Evolutionary conservation across 2,797 vertebrate species (phyloP).

Genomic region (Sitta carolinensis): DNA sequence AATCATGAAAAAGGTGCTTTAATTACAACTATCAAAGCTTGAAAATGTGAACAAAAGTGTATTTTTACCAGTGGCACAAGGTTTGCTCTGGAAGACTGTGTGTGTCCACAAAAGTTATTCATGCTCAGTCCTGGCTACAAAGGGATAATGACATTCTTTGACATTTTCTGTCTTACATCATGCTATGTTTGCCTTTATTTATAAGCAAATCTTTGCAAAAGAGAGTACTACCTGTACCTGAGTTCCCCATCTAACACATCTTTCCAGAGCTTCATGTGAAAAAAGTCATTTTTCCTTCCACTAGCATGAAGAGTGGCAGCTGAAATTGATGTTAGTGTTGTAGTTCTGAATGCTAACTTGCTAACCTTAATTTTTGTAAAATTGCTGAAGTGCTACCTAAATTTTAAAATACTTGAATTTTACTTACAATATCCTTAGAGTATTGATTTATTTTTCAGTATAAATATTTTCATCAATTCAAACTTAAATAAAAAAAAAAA

Average conservation of each 20-base stretch:
- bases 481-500: not conserved
- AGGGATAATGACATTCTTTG: not conserved
- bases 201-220: not conserved
- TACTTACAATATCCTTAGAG: not conserved
- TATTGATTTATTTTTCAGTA: not conserved
- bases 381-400: not conserved
- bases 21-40: not conserved
- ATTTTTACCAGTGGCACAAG: not conserved
- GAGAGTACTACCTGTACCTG: not conserved
- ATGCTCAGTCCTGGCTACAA: not conserved
- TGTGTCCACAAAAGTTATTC: not conserved
- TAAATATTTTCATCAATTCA: not conserved
- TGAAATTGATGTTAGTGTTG: not conserved
- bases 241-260: not conserved
- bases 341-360: not conserved
- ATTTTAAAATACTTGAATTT: not conserved
- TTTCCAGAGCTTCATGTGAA: not conserved
- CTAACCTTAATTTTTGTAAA: not conserved
- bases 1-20: not conserved
- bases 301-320: not conserved
- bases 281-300: not conserved
- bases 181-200: not conserved
- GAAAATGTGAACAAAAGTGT: not conserved
- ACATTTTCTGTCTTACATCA: not conserved
- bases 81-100: not conserved